Percentiles rank a stretch among this genome's conserved stretches.
Evolutionary conservation across 2,888 invertebrate genomes (phyloP).

Genomic region (Dioctria linearis): DNA sequence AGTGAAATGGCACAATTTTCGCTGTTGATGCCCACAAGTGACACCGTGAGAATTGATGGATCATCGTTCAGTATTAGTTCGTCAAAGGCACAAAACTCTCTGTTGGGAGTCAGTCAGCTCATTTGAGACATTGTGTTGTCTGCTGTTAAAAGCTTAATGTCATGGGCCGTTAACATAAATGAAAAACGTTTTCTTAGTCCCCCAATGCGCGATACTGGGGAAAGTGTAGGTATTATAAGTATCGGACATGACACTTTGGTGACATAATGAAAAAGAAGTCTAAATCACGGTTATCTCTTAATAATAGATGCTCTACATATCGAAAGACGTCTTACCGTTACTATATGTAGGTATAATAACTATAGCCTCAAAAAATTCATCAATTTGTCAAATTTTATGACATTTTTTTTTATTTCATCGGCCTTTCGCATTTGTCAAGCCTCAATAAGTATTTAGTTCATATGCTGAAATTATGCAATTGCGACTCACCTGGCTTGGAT

Average conservation of each 20-base stretch:
- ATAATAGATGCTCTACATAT: background rate
- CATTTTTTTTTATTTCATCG: background rate
- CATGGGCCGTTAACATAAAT: conserved; percentile 1
- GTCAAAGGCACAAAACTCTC: background rate
- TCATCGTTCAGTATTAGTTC: background rate
- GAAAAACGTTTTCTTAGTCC: background rate
- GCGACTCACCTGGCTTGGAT: background rate
- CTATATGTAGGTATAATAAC: too few species aligned
- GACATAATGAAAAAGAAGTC: conserved; percentile 4
- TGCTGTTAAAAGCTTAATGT: background rate
- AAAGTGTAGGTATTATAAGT: background rate
- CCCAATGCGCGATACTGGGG: background rate
- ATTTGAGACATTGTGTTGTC: background rate
- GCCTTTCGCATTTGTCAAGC: background rate
- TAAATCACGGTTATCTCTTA: background rate
- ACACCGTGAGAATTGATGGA: conserved; percentile 9
- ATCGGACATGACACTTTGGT: background rate
- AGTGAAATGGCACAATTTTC: conserved; percentile 16
- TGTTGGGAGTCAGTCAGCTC: background rate
- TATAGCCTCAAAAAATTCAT: background rate
- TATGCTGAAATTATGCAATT: background rate
- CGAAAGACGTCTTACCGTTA: background rate
- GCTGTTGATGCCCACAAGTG: background rate
- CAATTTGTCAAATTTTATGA: conserved; percentile 6
- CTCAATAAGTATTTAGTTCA: background rate